These are phyloP conservation scores for Dicyrtoma fusca DNA, from an alignment of 2,888 invertebrate genomes.

Conservation along the genomic window DNA sequence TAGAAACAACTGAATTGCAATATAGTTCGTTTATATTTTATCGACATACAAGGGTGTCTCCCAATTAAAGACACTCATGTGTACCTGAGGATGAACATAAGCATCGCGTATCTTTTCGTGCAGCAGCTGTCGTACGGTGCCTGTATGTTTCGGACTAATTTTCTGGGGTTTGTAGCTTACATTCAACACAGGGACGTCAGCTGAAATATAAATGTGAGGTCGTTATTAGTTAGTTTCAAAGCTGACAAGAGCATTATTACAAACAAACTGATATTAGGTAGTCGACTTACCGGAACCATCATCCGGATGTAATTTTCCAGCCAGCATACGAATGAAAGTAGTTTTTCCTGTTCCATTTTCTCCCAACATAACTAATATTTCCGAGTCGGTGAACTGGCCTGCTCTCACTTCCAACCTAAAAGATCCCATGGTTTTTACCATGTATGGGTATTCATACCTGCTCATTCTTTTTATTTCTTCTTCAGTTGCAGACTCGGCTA, in stretches of 20 bases:
- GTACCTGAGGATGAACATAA: constrained; percentile 89
- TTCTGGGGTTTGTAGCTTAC: constrained; percentile 99
- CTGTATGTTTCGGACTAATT: constrained; percentile 96
- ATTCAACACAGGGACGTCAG: constrained; percentile 83
- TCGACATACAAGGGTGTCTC: no score
- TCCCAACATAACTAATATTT: constrained; percentile 91
- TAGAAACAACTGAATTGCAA: no score
- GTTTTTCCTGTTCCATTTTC: constrained; percentile 99
- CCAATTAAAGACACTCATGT: neutral
- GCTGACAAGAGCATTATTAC: constrained; percentile 36
- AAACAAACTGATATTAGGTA: constrained; percentile 41
- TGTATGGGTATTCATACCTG: constrained; percentile 92
- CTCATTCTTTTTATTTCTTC: constrained; percentile 97
- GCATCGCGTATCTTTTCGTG: constrained; percentile 98
- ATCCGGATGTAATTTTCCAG: constrained; percentile 92
- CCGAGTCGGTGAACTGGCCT: constrained; percentile 98
- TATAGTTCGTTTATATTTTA: no score
- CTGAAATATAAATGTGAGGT: no score
- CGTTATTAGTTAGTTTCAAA: neutral
- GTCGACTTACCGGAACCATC: constrained; percentile 67
- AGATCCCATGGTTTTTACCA: constrained; percentile 77
- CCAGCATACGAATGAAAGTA: constrained; percentile 97
- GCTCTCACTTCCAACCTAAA: constrained; percentile 79
- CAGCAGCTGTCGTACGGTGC: constrained; percentile 85
- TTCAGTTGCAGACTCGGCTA: constrained; percentile 95